Conservation (phyloP, 2,888 invertebrate species). For the Xestia c-nigrum region DNA sequence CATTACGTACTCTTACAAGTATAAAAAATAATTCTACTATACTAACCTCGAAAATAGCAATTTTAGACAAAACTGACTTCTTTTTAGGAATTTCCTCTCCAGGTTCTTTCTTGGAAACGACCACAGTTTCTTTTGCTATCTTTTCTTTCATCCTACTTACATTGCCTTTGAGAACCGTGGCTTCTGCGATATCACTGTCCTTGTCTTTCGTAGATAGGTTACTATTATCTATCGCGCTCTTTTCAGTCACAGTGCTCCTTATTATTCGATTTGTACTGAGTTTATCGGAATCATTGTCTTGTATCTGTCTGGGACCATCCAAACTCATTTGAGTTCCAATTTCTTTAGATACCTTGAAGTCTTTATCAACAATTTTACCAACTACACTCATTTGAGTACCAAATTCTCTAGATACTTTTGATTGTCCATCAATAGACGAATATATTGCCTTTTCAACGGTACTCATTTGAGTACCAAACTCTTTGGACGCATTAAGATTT, state of each 20-base stretch:
- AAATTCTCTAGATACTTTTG: conserved; percentile 24
- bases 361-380: conserved; percentile 19
- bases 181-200: conserved; percentile 62
- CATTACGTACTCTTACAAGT: neutral
- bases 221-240: conserved; percentile 33
- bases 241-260: conserved; percentile 6
- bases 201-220: conserved; percentile 43
- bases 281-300: conserved; percentile 5
- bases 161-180: conserved; percentile 77
- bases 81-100: conserved; percentile 73
- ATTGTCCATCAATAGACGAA: neutral
- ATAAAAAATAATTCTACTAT: neutral
- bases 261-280: neutral
- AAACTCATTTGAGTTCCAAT: conserved; percentile 50
- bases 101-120: conserved; percentile 64
- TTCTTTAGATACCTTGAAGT: conserved; percentile 19
- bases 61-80: conserved; percentile 80
- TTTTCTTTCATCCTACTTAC: conserved; percentile 75
- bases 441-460: neutral
- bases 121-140: conserved; percentile 57
- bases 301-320: conserved; percentile 6
- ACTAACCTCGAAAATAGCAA: conserved; percentile 86
- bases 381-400: conserved; percentile 45
- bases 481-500: neutral
- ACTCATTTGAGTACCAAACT: conserved; percentile 25